These are phyloP conservation scores for Anguilla anguilla DNA, from an alignment of 2,797 vertebrate species.

Conservation along the genomic window DNA sequence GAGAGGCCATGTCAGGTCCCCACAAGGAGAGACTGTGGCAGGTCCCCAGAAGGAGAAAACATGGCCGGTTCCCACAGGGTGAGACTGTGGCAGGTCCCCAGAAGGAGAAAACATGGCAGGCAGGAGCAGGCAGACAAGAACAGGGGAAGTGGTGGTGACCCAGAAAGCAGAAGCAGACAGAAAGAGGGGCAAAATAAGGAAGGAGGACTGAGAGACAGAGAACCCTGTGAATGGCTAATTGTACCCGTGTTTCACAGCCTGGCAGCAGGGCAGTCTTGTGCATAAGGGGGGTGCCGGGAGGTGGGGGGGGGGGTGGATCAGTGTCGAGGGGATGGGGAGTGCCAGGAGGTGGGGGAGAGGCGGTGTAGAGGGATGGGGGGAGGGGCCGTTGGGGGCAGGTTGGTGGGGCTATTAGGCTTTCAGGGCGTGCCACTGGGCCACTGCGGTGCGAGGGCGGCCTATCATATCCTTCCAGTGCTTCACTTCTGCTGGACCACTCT, in stretches of 20 bases:
- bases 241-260: slow-evolving; percentile 84
- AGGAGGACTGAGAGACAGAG: slow-evolving; percentile 31
- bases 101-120: too few species aligned
- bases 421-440: slow-evolving; percentile 97
- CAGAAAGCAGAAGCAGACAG: background rate
- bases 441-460: slow-evolving; percentile 90
- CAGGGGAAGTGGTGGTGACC: background rate
- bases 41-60: background rate
- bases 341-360: too few species aligned
- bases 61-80: too few species aligned
- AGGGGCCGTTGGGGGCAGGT: slow-evolving; percentile 43
- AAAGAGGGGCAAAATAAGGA: slow-evolving; percentile 42
- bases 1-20: too few species aligned
- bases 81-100: too few species aligned
- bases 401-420: slow-evolving; percentile 84
- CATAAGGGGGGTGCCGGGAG: slow-evolving; percentile 61
- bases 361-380: slow-evolving; percentile 27
- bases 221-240: slow-evolving; percentile 73
- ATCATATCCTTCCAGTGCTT: slow-evolving; percentile 99
- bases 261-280: slow-evolving; percentile 83
- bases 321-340: slow-evolving; percentile 35
- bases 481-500: slow-evolving; percentile 94
- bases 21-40: too few species aligned
- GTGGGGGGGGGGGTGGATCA: background rate
- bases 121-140: background rate